Evolutionary conservation across 2,888 invertebrate species (phyloP).

Genomic region (Rhimphoctona megacephalus): DNA sequence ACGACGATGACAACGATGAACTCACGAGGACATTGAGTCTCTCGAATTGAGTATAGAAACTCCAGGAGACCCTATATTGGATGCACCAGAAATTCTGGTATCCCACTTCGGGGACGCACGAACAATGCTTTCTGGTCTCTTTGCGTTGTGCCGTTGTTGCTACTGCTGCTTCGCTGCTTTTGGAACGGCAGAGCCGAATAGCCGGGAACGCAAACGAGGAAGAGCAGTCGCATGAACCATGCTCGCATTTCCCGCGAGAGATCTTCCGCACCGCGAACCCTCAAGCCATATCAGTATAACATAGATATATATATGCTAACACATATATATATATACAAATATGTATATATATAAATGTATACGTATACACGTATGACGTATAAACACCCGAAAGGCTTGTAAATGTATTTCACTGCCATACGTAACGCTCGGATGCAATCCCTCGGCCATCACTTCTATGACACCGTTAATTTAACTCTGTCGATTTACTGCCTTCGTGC

Average conservation of each 20-base stretch:
- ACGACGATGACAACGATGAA: background rate
- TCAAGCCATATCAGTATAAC: slow-evolving; percentile 45
- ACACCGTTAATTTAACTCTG: slow-evolving; percentile 70
- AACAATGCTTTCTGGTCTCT: slow-evolving; percentile 51
- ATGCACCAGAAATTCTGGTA: slow-evolving; percentile 35
- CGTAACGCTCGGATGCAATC: slow-evolving; percentile 48
- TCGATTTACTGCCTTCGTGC: slow-evolving; percentile 63
- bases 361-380: background rate
- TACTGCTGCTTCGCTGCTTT: background rate
- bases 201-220: slow-evolving; percentile 42
- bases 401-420: slow-evolving; percentile 49
- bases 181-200: slow-evolving; percentile 49
- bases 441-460: slow-evolving; percentile 32
- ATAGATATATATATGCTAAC: background rate
- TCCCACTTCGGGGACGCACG: slow-evolving; percentile 61
- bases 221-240: slow-evolving; percentile 37
- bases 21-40: slow-evolving; percentile 35
- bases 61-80: slow-evolving; percentile 15
- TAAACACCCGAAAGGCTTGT: slow-evolving; percentile 18
- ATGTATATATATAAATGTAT: no score
- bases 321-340: no score
- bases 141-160: background rate
- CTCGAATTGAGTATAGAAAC: slow-evolving; percentile 21
- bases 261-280: slow-evolving; percentile 37
- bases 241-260: slow-evolving; percentile 62